Evolutionary conservation across 23 tunicate genomes (phyloP).

Genomic region (Clavelina lepadiformis): DNA sequence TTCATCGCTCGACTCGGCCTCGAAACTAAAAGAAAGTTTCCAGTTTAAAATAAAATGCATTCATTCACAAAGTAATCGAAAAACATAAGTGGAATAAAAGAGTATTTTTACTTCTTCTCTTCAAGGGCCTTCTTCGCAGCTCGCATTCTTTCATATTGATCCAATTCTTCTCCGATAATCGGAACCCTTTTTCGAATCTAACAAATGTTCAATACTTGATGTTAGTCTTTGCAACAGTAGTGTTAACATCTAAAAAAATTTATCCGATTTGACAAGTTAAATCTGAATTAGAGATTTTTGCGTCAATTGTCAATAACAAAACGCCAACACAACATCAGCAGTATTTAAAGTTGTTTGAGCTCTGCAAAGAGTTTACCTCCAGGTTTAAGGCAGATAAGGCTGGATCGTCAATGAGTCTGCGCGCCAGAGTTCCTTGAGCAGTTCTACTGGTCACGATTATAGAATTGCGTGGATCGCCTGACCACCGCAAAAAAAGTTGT

Average conservation of each 20-base stretch:
- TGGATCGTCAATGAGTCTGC: slow-evolving; percentile 68
- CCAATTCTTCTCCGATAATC: slow-evolving; percentile 85
- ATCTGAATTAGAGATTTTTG: too few species aligned
- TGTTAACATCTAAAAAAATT: too few species aligned
- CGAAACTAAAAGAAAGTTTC: slow-evolving; percentile 6
- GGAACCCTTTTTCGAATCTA: slow-evolving; percentile 75
- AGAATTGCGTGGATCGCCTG: slow-evolving; percentile 83
- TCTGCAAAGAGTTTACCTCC: slow-evolving; percentile 12
- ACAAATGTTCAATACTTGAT: too few species aligned
- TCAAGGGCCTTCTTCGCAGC: slow-evolving; percentile 55
- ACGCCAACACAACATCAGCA: too few species aligned
- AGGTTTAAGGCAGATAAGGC: slow-evolving; percentile 28
- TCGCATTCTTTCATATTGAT: slow-evolving; percentile 62
- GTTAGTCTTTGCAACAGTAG: too few species aligned
- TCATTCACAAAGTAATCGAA: background rate
- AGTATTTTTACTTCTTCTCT: slow-evolving; percentile 19
- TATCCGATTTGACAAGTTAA: too few species aligned
- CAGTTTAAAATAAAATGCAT: background rate
- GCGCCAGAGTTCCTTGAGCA: slow-evolving; percentile 73
- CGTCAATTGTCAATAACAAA: too few species aligned
- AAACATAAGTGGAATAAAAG: background rate
- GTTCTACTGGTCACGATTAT: slow-evolving; percentile 83
- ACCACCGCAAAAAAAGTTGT: slow-evolving; percentile 77
- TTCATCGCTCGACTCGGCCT: slow-evolving; percentile 85
- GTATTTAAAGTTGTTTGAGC: too few species aligned